A percentile compares a stretch with the other conserved stretches of the same genome.
These are phyloP conservation scores for Synergus umbraculus DNA, from an alignment of 2,888 invertebrate genomes.

Conservation along the genomic window DNA sequence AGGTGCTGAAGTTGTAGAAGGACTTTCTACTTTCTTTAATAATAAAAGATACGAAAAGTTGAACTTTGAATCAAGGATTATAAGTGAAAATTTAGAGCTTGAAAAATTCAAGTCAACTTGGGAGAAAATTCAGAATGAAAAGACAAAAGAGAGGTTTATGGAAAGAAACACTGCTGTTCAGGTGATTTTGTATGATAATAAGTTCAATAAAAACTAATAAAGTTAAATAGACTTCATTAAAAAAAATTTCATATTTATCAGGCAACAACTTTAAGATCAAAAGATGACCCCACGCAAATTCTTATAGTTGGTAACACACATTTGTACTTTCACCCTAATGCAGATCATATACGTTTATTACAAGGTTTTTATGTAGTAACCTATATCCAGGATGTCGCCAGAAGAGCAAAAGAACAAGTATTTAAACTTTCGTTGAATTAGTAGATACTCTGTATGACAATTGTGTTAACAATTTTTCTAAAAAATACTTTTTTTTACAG, in stretches of 20 bases:
- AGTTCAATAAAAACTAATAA: neutral
- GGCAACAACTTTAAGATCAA: slow-evolving; percentile 80
- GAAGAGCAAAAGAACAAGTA: slow-evolving; percentile 74
- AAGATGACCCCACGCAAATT: slow-evolving; percentile 80
- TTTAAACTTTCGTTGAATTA: slow-evolving; percentile 50
- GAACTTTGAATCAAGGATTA: slow-evolving; percentile 79
- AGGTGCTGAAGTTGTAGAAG: slow-evolving; percentile 87
- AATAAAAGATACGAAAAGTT: slow-evolving; percentile 84
- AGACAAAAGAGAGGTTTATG: slow-evolving; percentile 80
- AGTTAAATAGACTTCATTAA: neutral
- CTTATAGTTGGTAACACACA: slow-evolving; percentile 92
- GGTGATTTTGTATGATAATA: slow-evolving; percentile 66
- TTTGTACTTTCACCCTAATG: slow-evolving; percentile 94
- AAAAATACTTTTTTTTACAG: slow-evolving; percentile 62
- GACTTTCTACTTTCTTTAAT: slow-evolving; percentile 88
- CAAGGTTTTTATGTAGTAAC: slow-evolving; percentile 88
- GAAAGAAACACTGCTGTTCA: slow-evolving; percentile 85
- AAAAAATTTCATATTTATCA: slow-evolving; percentile 58
- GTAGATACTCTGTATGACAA: neutral
- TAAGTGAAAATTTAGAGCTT: slow-evolving; percentile 81
- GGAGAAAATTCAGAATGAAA: slow-evolving; percentile 81
- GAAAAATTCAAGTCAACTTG: slow-evolving; percentile 81
- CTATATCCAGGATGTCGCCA: slow-evolving; percentile 83
- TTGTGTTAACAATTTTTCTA: neutral
- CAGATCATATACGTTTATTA: slow-evolving; percentile 91